phyloP scores from a whole-genome alignment of 2,113 vertebrate species.

The Burhinus bistriatus region DNA sequence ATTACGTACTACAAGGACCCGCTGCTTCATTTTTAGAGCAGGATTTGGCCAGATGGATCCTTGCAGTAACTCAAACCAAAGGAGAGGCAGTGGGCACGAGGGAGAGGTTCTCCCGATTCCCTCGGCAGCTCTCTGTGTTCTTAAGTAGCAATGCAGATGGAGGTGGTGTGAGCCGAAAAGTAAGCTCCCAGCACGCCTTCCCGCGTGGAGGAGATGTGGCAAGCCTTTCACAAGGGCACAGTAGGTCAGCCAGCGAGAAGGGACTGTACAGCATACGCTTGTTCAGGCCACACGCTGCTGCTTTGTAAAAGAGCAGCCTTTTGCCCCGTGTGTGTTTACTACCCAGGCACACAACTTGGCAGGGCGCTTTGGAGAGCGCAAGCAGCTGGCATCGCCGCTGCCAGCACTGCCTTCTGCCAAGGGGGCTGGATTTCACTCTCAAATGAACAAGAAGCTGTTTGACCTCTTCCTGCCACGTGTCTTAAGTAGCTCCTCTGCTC shows the following conservation, averaged over 20 bases:
- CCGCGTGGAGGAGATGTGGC: fast-evolving
- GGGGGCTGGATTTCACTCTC: slow-evolving; percentile 17
- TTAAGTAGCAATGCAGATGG: background rate
- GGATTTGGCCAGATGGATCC: background rate
- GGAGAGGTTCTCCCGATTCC: background rate
- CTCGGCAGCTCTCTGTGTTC: background rate
- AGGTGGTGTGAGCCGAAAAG: background rate
- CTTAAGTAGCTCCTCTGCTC: background rate
- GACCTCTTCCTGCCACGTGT: background rate
- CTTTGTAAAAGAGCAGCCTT: background rate
- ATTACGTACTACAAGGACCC: background rate
- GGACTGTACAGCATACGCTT: background rate
- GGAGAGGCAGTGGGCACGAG: too few species aligned
- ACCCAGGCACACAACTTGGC: background rate
- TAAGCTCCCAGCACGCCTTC: background rate
- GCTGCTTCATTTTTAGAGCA: background rate
- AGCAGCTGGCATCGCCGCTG: background rate
- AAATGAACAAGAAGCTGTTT: background rate
- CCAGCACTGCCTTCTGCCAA: slow-evolving; percentile 22
- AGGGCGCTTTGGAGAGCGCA: background rate
- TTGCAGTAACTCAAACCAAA: background rate
- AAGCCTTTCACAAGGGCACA: fast-evolving
- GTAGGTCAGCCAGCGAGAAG: background rate
- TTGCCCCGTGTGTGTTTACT: background rate
- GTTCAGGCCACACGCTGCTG: background rate